Percentiles rank a stretch among this genome's conserved stretches.
Conservation (phyloP, 37 sponge, comb jelly and placozoan species). For the Ianthella basta region DNA sequence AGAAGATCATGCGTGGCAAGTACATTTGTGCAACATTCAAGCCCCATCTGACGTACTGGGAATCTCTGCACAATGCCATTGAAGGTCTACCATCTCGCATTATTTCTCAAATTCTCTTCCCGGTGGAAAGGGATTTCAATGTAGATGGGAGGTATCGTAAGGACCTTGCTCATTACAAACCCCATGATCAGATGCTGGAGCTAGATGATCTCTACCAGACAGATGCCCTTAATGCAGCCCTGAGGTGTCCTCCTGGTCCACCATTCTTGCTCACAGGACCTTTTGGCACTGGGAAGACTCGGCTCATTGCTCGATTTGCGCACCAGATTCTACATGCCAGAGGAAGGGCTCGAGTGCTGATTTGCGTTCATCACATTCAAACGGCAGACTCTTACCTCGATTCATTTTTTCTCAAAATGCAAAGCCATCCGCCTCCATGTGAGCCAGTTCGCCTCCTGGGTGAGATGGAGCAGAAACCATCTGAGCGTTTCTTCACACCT, state of each 20-base stretch:
- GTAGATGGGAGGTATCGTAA: not conserved
- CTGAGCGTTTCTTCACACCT: not conserved
- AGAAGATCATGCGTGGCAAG: no score
- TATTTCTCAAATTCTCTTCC: not conserved
- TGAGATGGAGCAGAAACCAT: not conserved
- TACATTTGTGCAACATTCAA: not conserved
- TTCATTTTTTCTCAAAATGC: slow-evolving; percentile 30
- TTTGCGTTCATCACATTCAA: slow-evolving; percentile 40
- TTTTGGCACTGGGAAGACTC: slow-evolving; percentile 60
- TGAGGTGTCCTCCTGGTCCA: slow-evolving; percentile 2
- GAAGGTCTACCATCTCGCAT: not conserved
- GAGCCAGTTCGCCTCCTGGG: not conserved
- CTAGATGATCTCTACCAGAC: slow-evolving; percentile 8
- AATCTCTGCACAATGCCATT: not conserved
- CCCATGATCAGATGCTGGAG: not conserved
- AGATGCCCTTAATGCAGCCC: slow-evolving; percentile 10
- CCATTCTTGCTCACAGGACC: slow-evolving; percentile 46
- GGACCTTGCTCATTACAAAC: not conserved
- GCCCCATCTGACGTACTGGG: not conserved
- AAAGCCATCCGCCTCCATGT: not conserved
- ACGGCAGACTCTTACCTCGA: slow-evolving; percentile 42
- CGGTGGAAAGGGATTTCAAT: not conserved
- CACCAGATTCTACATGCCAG: slow-evolving; percentile 8
- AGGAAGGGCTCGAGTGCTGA: not conserved
- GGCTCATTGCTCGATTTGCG: slow-evolving; percentile 31